phyloP scores from a whole-genome alignment of 2,113 vertebrate species.

The Tenebrosternarchus preto region DNA sequence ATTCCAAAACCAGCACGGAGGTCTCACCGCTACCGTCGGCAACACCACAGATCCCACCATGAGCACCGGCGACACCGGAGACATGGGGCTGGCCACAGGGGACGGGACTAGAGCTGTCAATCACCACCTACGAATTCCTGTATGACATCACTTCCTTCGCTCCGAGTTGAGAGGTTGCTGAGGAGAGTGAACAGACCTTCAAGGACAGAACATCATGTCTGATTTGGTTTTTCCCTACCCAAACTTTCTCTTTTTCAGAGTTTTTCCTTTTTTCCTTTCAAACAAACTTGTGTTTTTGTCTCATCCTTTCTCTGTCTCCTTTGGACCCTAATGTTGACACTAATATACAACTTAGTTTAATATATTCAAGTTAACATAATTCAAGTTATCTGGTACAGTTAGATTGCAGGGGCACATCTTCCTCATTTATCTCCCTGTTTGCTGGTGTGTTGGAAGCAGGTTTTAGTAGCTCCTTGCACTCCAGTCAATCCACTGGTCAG shows the following conservation, averaged over 20 bases:
- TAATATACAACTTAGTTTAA: slow-evolving; percentile 23
- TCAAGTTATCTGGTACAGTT: background rate
- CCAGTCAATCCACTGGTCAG: background rate
- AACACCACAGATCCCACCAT: slow-evolving; percentile 80
- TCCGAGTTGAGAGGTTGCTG: background rate
- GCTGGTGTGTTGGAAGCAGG: slow-evolving; percentile 7
- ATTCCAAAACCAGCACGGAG: slow-evolving; percentile 76
- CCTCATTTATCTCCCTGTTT: background rate
- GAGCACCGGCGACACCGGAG: slow-evolving; percentile 79
- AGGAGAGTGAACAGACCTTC: slow-evolving; percentile 20
- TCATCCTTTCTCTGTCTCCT: background rate
- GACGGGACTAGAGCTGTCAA: slow-evolving; percentile 69
- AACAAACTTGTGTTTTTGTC: background rate
- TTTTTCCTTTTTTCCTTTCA: background rate
- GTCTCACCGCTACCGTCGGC: slow-evolving; percentile 83
- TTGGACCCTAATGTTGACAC: slow-evolving; percentile 3
- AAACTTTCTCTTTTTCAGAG: slow-evolving; percentile 22
- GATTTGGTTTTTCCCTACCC: background rate
- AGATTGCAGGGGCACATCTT: slow-evolving; percentile 7
- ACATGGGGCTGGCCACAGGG: slow-evolving; percentile 65
- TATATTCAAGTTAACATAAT: slow-evolving; percentile 3
- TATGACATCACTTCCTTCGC: slow-evolving; percentile 34
- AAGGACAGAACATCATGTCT: slow-evolving; percentile 37
- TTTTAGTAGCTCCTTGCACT: background rate
- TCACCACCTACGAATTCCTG: slow-evolving; percentile 52